A percentile compares a stretch with the other conserved stretches of the same genome.
These are phyloP conservation scores for Drosophila putrida DNA, from an alignment of 2,888 invertebrate genomes.

Conservation along the genomic window DNA sequence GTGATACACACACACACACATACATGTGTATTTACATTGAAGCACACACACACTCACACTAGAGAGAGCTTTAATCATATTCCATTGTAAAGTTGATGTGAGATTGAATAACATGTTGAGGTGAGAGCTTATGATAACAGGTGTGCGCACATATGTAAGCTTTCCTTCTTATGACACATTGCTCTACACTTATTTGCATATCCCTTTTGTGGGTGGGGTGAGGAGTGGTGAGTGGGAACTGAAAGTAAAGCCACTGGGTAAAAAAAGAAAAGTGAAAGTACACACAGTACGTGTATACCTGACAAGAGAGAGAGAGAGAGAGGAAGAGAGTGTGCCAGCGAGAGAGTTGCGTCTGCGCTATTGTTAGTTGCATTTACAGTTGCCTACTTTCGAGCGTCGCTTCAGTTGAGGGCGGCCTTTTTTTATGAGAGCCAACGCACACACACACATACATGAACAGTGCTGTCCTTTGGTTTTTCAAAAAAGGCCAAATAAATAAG, in stretches of 20 bases:
- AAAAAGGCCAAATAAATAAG: too few relatives aligned
- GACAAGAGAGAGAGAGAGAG: neutral
- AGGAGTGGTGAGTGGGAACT: too few relatives aligned
- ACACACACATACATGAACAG: too few relatives aligned
- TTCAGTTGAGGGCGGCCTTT: conserved; percentile 20
- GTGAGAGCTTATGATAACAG: conserved; percentile 75
- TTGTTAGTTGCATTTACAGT: conserved; percentile 61
- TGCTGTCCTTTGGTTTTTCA: too few relatives aligned
- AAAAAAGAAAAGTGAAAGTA: conserved; percentile 60
- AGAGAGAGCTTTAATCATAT: conserved; percentile 44
- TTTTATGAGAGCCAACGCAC: neutral
- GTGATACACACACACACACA: conserved; percentile 4
- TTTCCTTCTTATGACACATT: conserved; percentile 53
- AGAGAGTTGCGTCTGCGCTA: conserved; percentile 67
- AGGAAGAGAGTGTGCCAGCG: conserved; percentile 13
- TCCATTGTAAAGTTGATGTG: conserved; percentile 28
- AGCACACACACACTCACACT: neutral
- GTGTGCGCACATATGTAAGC: conserved; percentile 54
- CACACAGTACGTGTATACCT: conserved; percentile 9
- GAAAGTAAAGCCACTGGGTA: conserved; percentile 6
- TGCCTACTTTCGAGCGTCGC: conserved; percentile 73
- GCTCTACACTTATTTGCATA: conserved; percentile 50
- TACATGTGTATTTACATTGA: neutral
- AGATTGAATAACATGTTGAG: conserved; percentile 51
- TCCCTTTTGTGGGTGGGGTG: conserved; percentile 23